Base-by-base conservation (phyloP, 2,888 invertebrate genomes). In the Catocala nupta region DNA sequence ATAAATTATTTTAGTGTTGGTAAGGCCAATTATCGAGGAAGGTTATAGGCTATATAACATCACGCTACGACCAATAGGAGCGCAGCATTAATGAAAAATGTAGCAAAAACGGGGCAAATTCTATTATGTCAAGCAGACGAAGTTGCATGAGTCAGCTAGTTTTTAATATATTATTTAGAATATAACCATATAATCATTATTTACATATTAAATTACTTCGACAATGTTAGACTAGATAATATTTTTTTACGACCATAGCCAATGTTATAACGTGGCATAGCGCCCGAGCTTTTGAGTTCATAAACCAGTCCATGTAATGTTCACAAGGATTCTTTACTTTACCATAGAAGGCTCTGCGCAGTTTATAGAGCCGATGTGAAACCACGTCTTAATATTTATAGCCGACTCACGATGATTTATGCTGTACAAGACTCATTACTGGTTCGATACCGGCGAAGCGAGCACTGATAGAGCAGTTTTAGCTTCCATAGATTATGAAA, bases 341-440 rank as follows among this genome's bases (percentile, higher is more conserved):
- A 47, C 78, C 76, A 63, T 68, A 63, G 52, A 72, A 70, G 78
- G 78, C 56, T 60, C 49, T 65, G 50, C 54, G 47, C 34, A 34
- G 55, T 52, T 57, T 68, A 57, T 49, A 66, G 48, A 48, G 39
- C 25, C 55, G 59, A 60, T 67, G 70, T 65, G 65, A 78, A 71
- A 78, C 63, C 43, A 60, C 63, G 49, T 57, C 51, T 51, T 51
- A 68, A 58, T 73, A 71, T 77, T 78, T 76, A 78, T 77, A 52
- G 77, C 58, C 48, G 50, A 33, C 60, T 64, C 10, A 55, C 52
- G 53, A 68, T 67, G 62, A 76, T 77, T 77, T 76, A 73, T 65
- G 25, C 11, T 34, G 59, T 65, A 65, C 63, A 52, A 51, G 55
- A 55, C 48, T 63, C 50, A 55, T 59, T 63, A 54, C 50, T 53